Base-by-base conservation (phyloP, 2,113 vertebrate species). In the Pluvianellus socialis region DNA sequence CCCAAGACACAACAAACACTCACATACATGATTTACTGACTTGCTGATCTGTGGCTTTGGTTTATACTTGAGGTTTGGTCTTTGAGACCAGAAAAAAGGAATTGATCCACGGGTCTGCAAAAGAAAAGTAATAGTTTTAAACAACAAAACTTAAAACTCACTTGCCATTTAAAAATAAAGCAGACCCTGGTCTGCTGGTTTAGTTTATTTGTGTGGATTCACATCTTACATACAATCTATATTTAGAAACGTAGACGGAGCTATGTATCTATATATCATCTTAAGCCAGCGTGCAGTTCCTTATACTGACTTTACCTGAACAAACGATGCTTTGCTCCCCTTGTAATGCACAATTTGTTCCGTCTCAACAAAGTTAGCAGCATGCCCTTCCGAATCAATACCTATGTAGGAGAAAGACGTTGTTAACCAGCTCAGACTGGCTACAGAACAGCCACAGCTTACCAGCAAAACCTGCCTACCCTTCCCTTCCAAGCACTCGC, bases 321-420 rank as follows among this genome's bases (percentile, higher is more conserved):
- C 98, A 53, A 99, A 99, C 0, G 99, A 99, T 35, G 99, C 99
- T 92, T 98, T 99, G 96, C 97, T 98, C 55, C 98, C 98, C 56
- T 88, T 98, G 97, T 98, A 99, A 97, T 99, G 99, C 52, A 99
- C 98, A 23, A 99, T 98, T 97, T 99, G 99, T n/a, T 99, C 99
- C 1, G 99, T 99, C 95, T 99, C 99, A 76, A 99, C 98, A 92
- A 99, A 99, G 97, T 99, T 99, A 17, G 99, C 99, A 80, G 99
- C 99, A 1, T 99, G 99, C n/a, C 99, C 99, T 96, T 99, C 99
- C n/a, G 99, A 99, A 96, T 99, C 99, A 71, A 99, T 99, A 90
- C 99, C 99, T 99, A 19, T 21, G 88, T 6, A 61, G 32, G 58
- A 92, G 30, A 83, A 40, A 81, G 21, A 32, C 9, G 19, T 4